phyloP scores from a whole-genome alignment of 2,113 vertebrate genomes.

The Cryptoleucopteryx plumbea region DNA sequence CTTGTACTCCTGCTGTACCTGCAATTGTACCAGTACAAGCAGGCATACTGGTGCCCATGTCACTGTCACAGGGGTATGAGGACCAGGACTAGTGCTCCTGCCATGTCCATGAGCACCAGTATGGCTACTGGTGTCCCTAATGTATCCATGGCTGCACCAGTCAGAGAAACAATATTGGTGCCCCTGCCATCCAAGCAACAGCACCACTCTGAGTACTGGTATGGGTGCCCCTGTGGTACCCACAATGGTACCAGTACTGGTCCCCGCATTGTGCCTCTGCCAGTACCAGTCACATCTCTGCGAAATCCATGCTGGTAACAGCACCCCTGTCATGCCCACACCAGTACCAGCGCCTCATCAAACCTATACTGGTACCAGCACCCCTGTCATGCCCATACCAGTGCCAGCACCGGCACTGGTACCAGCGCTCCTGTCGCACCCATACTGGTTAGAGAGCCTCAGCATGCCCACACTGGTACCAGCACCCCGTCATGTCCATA shows the following conservation, averaged over 20 bases:
- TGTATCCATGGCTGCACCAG: background rate
- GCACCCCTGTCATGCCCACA: accelerated
- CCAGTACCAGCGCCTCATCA: background rate
- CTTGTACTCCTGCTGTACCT: background rate
- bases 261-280: background rate
- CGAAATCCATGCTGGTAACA: background rate
- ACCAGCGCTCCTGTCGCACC: background rate
- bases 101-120: accelerated
- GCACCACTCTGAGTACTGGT: background rate
- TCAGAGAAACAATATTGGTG: too few relatives aligned
- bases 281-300: background rate
- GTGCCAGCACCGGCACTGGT: background rate
- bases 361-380: too few relatives aligned
- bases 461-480: background rate
- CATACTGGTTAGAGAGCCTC: too few relatives aligned
- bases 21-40: background rate
- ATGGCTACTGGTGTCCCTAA: background rate
- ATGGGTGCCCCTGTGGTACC: too few relatives aligned
- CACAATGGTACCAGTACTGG: background rate
- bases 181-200: too few relatives aligned
- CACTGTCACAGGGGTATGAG: background rate
- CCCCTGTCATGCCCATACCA: too few relatives aligned
- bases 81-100: background rate
- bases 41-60: background rate
- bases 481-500: background rate